These are phyloP conservation scores for Hiodon alosoides DNA, from an alignment of 2,113 vertebrate species.

Conservation along the genomic window DNA sequence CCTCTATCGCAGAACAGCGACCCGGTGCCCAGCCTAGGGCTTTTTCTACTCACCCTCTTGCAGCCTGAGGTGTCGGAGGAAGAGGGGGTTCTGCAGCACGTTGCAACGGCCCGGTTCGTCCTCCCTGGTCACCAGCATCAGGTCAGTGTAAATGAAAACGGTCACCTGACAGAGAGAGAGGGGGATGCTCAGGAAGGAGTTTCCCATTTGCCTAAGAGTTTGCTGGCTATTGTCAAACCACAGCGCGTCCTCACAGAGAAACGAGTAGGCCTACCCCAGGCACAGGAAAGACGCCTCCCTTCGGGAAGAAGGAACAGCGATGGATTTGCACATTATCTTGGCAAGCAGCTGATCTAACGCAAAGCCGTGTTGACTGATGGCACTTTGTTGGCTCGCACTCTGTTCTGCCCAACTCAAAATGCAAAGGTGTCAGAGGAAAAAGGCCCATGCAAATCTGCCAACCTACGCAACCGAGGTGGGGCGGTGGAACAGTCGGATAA, in stretches of 20 bases:
- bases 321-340: constrained; percentile 15
- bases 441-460: not conserved
- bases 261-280: too few species aligned
- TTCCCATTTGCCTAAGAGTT: not conserved
- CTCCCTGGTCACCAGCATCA: constrained; percentile 91
- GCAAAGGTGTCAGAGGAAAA: not conserved
- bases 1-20: not conserved
- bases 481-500: too few species aligned
- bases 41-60: constrained; percentile 74
- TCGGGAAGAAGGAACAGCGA: not conserved
- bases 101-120: constrained; percentile 82
- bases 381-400: not conserved
- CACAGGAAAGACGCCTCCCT: too few species aligned
- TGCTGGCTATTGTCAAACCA: too few species aligned
- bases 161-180: constrained; percentile 67
- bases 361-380: constrained; percentile 10
- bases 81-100: constrained; percentile 88
- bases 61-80: constrained; percentile 78
- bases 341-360: constrained; percentile 11
- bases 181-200: not conserved
- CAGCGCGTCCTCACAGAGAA: too few species aligned
- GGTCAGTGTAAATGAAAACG: constrained; percentile 83
- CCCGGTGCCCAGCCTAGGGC: not conserved
- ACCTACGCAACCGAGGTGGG: too few species aligned
- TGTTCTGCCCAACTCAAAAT: not conserved